Evolutionary conservation across 2,797 vertebrate genomes (phyloP).

Genomic region (Bucorvus abyssinicus): DNA sequence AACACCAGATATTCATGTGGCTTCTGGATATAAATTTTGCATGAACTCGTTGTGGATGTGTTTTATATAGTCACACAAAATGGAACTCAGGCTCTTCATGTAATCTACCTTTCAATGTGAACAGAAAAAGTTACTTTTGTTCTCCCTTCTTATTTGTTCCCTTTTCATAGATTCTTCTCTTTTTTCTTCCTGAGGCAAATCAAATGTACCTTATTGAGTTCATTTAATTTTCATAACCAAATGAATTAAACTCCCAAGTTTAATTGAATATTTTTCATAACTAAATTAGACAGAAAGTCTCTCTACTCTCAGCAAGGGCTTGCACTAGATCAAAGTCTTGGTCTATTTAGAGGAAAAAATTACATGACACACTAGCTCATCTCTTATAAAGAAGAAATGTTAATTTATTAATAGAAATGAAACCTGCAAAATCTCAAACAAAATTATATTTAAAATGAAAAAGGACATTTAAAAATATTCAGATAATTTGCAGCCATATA

Average conservation of each 20-base stretch:
- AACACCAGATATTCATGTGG: neutral
- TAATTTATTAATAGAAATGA: slow-evolving; percentile 38
- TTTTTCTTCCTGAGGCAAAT: slow-evolving; percentile 21
- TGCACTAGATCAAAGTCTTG: slow-evolving; percentile 30
- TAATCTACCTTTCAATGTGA: neutral
- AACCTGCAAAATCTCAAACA: slow-evolving; percentile 50
- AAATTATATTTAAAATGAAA: slow-evolving; percentile 48
- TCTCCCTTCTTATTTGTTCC: slow-evolving; percentile 43
- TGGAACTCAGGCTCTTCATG: neutral
- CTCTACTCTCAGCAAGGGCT: slow-evolving; percentile 7
- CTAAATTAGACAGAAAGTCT: slow-evolving; percentile 54
- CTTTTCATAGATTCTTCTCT: neutral
- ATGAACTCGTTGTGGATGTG: neutral
- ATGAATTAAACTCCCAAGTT: slow-evolving; percentile 63
- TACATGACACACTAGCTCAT: slow-evolving; percentile 25
- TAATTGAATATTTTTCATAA: slow-evolving; percentile 70
- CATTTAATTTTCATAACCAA: slow-evolving; percentile 74
- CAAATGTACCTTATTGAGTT: slow-evolving; percentile 54
- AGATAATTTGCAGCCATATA: slow-evolving; percentile 10
- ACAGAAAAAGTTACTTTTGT: slow-evolving; percentile 16
- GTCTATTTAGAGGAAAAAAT: slow-evolving; percentile 44
- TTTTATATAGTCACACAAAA: neutral
- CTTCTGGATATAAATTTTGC: neutral
- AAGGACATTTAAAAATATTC: slow-evolving; percentile 30
- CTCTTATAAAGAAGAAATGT: neutral